Conservation (phyloP, 2,113 vertebrate genomes). For the Rynchops niger region DNA sequence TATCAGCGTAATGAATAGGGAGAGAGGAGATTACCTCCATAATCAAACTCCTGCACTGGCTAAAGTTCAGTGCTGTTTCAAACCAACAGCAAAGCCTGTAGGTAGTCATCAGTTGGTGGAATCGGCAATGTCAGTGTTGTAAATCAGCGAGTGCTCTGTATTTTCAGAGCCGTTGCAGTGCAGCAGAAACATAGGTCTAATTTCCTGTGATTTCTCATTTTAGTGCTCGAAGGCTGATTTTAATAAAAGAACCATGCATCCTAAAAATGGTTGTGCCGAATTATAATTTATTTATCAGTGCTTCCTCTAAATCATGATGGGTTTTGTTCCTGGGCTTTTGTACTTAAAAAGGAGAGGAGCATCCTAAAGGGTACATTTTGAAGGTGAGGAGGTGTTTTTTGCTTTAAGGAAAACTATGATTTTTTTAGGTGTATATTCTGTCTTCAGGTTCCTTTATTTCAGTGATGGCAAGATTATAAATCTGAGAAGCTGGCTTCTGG, state of each 20-base stretch:
- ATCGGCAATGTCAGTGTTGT: neutral
- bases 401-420: neutral
- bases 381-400: neutral
- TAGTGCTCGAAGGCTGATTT: conserved; percentile 44
- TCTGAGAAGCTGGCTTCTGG: neutral
- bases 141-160: neutral
- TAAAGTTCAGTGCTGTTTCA: conserved; percentile 35
- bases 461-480: neutral
- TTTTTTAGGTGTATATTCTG: neutral
- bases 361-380: neutral
- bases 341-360: conserved; percentile 16
- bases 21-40: conserved; percentile 20
- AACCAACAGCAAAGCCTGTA: conserved; percentile 44
- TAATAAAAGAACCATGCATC: conserved; percentile 52
- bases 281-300: conserved; percentile 57
- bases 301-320: conserved; percentile 40
- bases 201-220: conserved; percentile 67
- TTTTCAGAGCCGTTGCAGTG: neutral
- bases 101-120: conserved; percentile 36
- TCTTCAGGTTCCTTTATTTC: neutral
- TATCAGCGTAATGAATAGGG: conserved; percentile 53
- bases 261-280: conserved; percentile 27
- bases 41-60: conserved; percentile 18
- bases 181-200: conserved; percentile 45
- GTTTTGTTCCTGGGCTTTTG: neutral